These are phyloP conservation scores for Huso huso DNA, from an alignment of 2,797 vertebrate species.

Conservation along the genomic window DNA sequence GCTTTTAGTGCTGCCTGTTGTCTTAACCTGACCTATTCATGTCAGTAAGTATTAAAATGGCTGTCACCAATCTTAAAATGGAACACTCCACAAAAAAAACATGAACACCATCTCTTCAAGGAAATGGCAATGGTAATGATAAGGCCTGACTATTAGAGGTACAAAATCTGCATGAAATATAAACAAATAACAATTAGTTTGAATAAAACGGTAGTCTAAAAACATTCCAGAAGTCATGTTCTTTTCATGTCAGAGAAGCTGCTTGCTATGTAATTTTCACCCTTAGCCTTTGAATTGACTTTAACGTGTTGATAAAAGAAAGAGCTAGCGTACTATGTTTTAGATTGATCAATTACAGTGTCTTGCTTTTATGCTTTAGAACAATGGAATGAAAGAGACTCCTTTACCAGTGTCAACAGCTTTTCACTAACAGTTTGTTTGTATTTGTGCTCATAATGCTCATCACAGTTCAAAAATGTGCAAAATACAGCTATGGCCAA, in stretches of 20 bases:
- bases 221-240: conserved; percentile 18
- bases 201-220: conserved; percentile 20
- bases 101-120: conserved; percentile 2
- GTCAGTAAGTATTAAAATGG: conserved; percentile 35
- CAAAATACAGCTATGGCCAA: no score
- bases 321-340: not conserved
- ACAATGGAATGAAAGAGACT: not conserved
- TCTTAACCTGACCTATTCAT: conserved; percentile 40
- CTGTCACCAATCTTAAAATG: conserved; percentile 5
- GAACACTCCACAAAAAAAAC: not conserved
- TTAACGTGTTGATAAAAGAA: not conserved
- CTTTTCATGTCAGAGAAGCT: conserved; percentile 12
- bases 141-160: conserved; percentile 1
- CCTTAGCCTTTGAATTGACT: conserved; percentile 21
- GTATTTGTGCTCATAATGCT: no score
- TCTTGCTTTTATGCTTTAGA: not conserved
- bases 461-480: no score
- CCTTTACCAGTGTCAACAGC: not conserved
- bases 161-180: conserved; percentile 1
- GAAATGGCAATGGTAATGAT: conserved; percentile 8
- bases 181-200: conserved; percentile 19
- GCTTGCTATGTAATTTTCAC: conserved; percentile 10
- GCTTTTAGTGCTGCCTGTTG: conserved; percentile 27
- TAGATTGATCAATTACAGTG: not conserved
- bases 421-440: no score